phyloP scores from a whole-genome alignment of 2,113 vertebrate genomes.

The Sclerurus mexicanus region DNA sequence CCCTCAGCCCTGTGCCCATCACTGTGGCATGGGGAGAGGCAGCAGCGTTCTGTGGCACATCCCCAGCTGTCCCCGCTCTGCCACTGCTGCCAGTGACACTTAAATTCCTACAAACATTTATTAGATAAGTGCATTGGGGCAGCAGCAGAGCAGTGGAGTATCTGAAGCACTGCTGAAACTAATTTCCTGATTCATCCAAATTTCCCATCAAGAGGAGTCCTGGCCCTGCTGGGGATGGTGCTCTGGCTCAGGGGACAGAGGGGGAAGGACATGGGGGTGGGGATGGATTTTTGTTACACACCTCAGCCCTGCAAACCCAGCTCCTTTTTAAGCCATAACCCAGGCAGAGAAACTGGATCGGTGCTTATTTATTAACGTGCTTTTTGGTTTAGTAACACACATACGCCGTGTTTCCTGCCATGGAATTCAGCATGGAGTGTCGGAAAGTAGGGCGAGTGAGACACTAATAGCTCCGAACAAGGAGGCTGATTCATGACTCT shows the following conservation, averaged over 20 bases:
- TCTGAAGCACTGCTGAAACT: background rate
- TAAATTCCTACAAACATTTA: background rate
- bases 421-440: background rate
- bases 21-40: background rate
- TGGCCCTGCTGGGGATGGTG: background rate
- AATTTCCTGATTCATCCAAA: background rate
- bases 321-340: background rate
- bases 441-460: background rate
- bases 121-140: background rate
- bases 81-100: background rate
- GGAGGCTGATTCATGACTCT: background rate
- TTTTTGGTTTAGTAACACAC: background rate
- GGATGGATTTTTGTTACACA: background rate
- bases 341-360: accelerated
- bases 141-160: background rate
- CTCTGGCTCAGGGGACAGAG: background rate
- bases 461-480: background rate
- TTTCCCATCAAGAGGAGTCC: background rate
- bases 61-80: background rate
- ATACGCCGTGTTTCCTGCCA: background rate
- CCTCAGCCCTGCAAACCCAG: background rate
- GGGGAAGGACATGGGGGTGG: background rate
- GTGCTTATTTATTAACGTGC: background rate
- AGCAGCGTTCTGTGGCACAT: background rate
- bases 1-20: accelerated